phyloP scores from a whole-genome alignment of 2,113 vertebrate species.

The Larimichthys polyactis region DNA sequence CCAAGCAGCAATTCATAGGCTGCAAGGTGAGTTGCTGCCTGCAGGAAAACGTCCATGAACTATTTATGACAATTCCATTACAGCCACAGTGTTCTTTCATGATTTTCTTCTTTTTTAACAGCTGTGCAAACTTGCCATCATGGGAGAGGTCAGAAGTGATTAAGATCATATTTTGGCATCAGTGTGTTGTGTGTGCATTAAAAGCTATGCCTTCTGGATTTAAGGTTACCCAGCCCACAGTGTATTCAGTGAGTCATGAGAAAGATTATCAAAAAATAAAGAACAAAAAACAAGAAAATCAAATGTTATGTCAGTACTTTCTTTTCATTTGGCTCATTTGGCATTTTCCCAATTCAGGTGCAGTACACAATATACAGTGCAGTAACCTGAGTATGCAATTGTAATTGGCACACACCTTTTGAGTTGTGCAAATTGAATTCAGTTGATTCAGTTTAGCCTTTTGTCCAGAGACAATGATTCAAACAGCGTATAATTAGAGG shows the following conservation, averaged over 20 bases:
- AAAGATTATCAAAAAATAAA: not conserved
- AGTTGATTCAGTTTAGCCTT: slow-evolving; percentile 35
- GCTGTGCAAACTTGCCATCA: slow-evolving; percentile 52
- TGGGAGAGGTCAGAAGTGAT: slow-evolving; percentile 53
- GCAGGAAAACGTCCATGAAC: slow-evolving; percentile 68
- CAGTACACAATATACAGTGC: not conserved
- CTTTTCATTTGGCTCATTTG: not conserved
- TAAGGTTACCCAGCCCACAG: not conserved
- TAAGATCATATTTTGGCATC: slow-evolving; percentile 41
- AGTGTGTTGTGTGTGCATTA: slow-evolving; percentile 18
- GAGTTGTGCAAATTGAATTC: slow-evolving; percentile 26
- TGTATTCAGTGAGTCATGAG: not conserved
- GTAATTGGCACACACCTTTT: slow-evolving; percentile 24
- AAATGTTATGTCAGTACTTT: not conserved
- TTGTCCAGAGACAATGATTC: slow-evolving; percentile 37
- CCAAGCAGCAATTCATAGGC: slow-evolving; percentile 58
- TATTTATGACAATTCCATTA: slow-evolving; percentile 81
- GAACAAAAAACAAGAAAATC: not conserved
- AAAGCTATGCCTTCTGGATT: slow-evolving; percentile 16
- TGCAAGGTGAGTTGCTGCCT: slow-evolving; percentile 68
- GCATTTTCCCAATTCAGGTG: not conserved
- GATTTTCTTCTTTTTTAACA: slow-evolving; percentile 59
- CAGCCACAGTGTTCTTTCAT: slow-evolving; percentile 47
- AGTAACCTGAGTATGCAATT: slow-evolving; percentile 8
- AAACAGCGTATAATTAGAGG: slow-evolving; percentile 49